Evolutionary conservation across 2,113 vertebrate species (phyloP), one percentile per base, ranked within the genome.

Genomic region (Pollachius pollachius): DNA sequence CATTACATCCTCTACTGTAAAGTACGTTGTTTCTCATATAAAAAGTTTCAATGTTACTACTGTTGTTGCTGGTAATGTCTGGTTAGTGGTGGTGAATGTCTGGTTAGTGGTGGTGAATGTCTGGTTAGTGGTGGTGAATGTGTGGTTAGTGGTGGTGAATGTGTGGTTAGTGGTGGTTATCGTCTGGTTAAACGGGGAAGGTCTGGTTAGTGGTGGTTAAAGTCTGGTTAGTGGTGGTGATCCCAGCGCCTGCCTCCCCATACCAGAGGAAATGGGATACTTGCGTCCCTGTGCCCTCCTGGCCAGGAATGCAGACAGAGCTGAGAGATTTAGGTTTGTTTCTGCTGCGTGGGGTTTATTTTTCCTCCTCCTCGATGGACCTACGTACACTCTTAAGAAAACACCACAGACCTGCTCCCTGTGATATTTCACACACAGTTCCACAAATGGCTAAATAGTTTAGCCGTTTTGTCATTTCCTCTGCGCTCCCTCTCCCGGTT

Each of bases 361-460:
- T 48, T 88, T 85, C 75, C 82, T 81, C 41, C 41, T 48, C 8
- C 41, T 48, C 41, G 8, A 13, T 13, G 41, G 41, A 2, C 41
- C 41, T 9, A 48, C 41, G 41, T 48, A 48, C 11, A 9, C 11
- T 48, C 41, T 48, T 58, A 30, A 52, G 68, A 73, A 84, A 77
- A 79, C 15, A 11, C 68, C 64, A 78, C 75, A 59, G 68, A 77
- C 76, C 64, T 70, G 79, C 69, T 62, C 64, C 63, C 70, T 13
- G 19, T 75, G 69, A 67, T 56, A 72, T 75, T 57, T 73, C 27
- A 48, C 0, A 21, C 73, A 81, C 76, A 87, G 81, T 80, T 85
- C 83, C 85, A 72, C 85, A 88, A 89, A 91, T 84, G 86, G 82
- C 80, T 81, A 87, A 88, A 91, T 89, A 85, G 76, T 85, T 90